Evolutionary conservation across 2,888 invertebrate species (phyloP).

Genomic region (Therioaphis trifolii): DNA sequence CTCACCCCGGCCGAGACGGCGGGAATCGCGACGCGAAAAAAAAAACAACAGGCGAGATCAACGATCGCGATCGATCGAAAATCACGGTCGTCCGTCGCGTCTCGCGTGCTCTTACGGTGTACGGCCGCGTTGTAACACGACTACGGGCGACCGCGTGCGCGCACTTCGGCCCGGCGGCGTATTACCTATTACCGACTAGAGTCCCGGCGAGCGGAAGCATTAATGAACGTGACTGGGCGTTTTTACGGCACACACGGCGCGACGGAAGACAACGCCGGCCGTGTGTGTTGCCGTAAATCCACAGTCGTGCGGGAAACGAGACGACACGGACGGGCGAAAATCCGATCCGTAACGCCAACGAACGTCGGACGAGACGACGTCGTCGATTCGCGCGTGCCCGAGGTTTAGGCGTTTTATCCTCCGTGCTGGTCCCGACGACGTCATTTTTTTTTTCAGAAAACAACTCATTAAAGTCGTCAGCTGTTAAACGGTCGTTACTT

Average conservation of each 20-base stretch:
- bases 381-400: not conserved
- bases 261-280: not conserved
- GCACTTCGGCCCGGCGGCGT: not conserved
- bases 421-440: not conserved
- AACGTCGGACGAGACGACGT: not conserved
- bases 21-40: not conserved
- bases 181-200: no score
- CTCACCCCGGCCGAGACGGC: no score
- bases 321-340: not conserved
- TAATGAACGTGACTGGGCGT: conserved; percentile 33
- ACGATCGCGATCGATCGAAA: conserved; percentile 26
- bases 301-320: not conserved
- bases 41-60: conserved; percentile 23
- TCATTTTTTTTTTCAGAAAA: no score
- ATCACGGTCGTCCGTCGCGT: not conserved
- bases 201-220: not conserved
- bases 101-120: not conserved
- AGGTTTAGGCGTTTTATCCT: no score
- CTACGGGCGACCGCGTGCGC: not conserved
- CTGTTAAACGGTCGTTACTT: no score
- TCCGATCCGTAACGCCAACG: not conserved
- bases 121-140: no score
- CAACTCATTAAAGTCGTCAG: no score
- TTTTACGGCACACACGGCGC: not conserved
- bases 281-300: no score